A percentile compares a stretch with the other conserved stretches of the same genome.
Evolutionary conservation across 2,888 invertebrate genomes (phyloP).

Genomic region (Drosophila demipolita): DNA sequence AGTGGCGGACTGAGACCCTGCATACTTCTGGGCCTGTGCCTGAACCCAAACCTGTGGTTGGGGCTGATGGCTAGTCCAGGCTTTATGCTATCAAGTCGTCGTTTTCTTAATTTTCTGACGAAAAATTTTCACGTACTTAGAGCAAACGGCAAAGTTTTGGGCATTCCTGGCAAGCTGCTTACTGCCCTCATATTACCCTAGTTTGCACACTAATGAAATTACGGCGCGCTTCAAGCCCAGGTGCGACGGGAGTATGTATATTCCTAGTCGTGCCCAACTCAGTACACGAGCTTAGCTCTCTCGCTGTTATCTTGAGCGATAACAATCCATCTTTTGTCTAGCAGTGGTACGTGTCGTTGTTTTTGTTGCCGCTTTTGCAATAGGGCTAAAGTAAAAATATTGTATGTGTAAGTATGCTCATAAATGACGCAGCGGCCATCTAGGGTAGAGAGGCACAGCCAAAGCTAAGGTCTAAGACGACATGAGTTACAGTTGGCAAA

Average conservation of each 20-base stretch:
- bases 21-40: background rate
- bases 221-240: conserved; percentile 40
- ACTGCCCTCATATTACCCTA: conserved; percentile 48
- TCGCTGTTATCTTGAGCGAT: conserved; percentile 82
- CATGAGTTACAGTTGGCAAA: conserved; percentile 78
- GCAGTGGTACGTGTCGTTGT: conserved; percentile 47
- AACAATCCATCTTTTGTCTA: conserved; percentile 84
- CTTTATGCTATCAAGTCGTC: conserved; percentile 18
- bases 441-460: conserved; percentile 10
- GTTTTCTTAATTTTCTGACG: conserved; percentile 69
- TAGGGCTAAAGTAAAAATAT: conserved; percentile 56
- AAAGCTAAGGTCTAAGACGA: conserved; percentile 68
- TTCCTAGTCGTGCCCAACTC: conserved; percentile 8
- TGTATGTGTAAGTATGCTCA: conserved; percentile 25
- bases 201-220: conserved; percentile 77
- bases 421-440: conserved; percentile 52
- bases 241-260: conserved; percentile 8
- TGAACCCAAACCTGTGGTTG: background rate
- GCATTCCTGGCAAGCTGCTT: conserved; percentile 35
- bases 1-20: background rate
- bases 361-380: conserved; percentile 23
- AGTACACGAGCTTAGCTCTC: conserved; percentile 19
- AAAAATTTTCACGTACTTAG: conserved; percentile 76
- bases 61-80: conserved; percentile 12
- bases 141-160: conserved; percentile 58